A percentile compares a stretch with the other conserved stretches of the same genome.
Conservation (phyloP, 2,113 vertebrate species). For the Burhinus oedicnemus region DNA sequence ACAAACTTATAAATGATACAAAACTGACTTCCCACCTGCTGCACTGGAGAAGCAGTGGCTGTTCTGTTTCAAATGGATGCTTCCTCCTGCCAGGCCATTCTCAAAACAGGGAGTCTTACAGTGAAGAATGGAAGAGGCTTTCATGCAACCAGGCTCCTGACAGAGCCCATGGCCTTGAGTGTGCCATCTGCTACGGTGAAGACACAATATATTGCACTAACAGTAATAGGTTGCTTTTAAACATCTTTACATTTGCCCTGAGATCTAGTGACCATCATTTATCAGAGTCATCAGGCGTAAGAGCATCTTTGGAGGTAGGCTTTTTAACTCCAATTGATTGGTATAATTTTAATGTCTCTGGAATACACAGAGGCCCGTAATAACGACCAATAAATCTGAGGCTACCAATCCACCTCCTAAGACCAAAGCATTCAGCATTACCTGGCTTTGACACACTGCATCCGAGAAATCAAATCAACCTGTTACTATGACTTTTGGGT, state of each 20-base stretch:
- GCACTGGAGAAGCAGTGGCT: not conserved
- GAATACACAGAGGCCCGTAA: not conserved
- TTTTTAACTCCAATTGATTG: not conserved
- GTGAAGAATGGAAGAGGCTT: not conserved
- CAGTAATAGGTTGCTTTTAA: not conserved
- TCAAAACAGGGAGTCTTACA: not conserved
- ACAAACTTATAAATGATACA: not conserved
- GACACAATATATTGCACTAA: not conserved
- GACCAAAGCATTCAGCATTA: not conserved
- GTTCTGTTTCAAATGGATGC: not conserved
- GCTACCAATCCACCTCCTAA: not conserved
- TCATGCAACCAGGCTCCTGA: not conserved
- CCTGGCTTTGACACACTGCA: not conserved
- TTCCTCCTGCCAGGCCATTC: not conserved
- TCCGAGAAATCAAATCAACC: not conserved
- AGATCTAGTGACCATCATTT: not conserved
- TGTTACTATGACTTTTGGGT: not conserved
- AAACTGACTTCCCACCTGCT: rapidly evolving
- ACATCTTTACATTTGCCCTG: not conserved
- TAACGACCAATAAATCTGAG: not conserved
- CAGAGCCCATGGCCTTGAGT: rapidly evolving
- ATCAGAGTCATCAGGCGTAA: not conserved
- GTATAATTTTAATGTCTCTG: not conserved
- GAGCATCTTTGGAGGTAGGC: not conserved
- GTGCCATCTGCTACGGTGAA: not conserved